Evolutionary conservation across 2,797 vertebrate species (phyloP), one percentile per base, ranked within the genome.

Genomic region (Sebastes steindachneri): DNA sequence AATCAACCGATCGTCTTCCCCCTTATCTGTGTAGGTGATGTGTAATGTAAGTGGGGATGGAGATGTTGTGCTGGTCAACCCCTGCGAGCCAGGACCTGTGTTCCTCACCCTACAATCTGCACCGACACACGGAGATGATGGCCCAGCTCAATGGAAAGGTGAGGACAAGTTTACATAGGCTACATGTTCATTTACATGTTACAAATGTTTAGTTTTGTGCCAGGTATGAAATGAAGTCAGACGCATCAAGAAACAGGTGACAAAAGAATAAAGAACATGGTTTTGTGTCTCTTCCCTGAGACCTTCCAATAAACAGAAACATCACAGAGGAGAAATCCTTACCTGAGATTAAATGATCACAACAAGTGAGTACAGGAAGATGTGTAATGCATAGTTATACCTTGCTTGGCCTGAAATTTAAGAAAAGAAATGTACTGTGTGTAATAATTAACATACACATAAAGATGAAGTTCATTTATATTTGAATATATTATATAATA

Each of bases 51-150:
- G 64, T 33, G 77, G 57, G 41, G 83, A 69, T 70, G 73, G 84
- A 54, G 89, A 86, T 68, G 68, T 87, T 26, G 26, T 86, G 10
- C 69, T 86, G 21, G 65, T 89, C 76, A 90, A 86, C 57, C 82
- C 64, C 45, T 60, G 45, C 77, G 85, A 86, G 19, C 72, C 77
- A 3, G 71, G 60, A 68, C 69, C 88, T 29, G 66, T 80, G 67
- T 79, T 89, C 48, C 73, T 89, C 59, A 65, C 79, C 7, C 7
- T 87, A 79, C 68, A 63, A 26, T 72, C 77, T 63, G 62, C 57
- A 57, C 53, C 82, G 66, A 8, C 35, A 19, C 73, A 66, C 15
- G 71, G 65, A 76, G 79, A 90, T 1, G 5, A 51, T 15, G 19
- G 48, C 48, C 19, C 48, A 53, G 48, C 53, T 53, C 67, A 53